These are phyloP conservation scores for Psephotus haematonotus DNA, from an alignment of 2,113 vertebrate species.

Conservation along the genomic window DNA sequence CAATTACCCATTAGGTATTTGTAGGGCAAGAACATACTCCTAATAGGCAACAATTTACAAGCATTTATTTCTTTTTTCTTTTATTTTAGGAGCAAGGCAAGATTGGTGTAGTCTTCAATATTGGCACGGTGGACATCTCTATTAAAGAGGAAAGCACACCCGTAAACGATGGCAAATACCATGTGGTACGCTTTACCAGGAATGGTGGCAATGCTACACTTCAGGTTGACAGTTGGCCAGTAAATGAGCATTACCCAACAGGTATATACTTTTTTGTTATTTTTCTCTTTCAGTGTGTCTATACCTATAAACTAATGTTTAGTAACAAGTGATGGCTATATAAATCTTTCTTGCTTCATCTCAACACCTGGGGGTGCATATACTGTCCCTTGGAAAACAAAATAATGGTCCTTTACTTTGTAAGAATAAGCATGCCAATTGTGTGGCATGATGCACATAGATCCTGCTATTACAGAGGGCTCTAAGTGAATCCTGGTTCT, in stretches of 20 bases:
- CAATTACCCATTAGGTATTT: not conserved
- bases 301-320: not conserved
- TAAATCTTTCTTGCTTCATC: not conserved
- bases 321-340: not conserved
- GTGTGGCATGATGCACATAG: not conserved
- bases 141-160: conserved; percentile 92
- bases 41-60: not conserved
- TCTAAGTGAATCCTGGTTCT: not conserved
- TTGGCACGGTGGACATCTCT: conserved; percentile 92
- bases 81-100: conserved; percentile 91
- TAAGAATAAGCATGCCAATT: not conserved
- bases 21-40: not conserved
- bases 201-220: conserved; percentile 96
- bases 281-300: not conserved
- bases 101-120: conserved; percentile 97
- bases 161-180: conserved; percentile 97
- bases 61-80: conserved; percentile 16
- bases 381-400: not conserved
- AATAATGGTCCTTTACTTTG: not conserved
- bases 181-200: conserved; percentile 95
- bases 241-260: conserved; percentile 96
- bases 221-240: conserved; percentile 96
- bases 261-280: conserved; percentile 72
- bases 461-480: not conserved
- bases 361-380: not conserved